phyloP scores from a whole-genome alignment of 2,113 vertebrate genomes.

The Dendropsophus ebraccatus region DNA sequence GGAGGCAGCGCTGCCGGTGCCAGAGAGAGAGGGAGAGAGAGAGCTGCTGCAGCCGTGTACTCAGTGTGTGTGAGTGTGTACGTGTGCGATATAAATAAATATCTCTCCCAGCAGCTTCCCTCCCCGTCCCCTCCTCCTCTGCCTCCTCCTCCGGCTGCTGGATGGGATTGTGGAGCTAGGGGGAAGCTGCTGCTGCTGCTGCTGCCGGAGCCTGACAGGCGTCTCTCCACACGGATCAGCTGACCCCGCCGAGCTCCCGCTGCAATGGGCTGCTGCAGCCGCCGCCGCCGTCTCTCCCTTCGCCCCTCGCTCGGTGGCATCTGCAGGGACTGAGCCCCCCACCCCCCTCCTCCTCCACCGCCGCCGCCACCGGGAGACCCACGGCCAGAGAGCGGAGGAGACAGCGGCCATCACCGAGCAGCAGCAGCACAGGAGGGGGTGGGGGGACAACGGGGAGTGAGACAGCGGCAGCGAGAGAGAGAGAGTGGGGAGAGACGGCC shows the following conservation, averaged over 20 bases:
- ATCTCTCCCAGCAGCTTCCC: constrained; percentile 55
- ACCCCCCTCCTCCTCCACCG: no score
- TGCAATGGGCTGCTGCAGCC: constrained; percentile 78
- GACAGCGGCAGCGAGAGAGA: constrained; percentile 32
- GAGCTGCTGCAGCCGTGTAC: constrained; percentile 40
- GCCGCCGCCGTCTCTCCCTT: constrained; percentile 62
- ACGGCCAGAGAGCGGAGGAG: no score
- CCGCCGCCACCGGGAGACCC: no score
- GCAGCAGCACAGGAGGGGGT: neutral
- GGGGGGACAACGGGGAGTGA: constrained; percentile 42
- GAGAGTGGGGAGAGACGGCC: constrained; percentile 21
- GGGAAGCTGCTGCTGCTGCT: constrained; percentile 70
- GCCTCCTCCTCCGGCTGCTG: constrained; percentile 64
- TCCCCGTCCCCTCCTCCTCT: constrained; percentile 62
- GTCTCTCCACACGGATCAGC: constrained; percentile 80
- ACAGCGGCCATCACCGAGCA: neutral
- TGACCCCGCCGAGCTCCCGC: constrained; percentile 77
- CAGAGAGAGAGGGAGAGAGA: constrained; percentile 11
- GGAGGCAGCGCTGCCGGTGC: neutral
- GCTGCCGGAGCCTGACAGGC: constrained; percentile 61
- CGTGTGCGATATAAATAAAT: constrained; percentile 68
- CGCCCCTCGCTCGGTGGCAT: constrained; percentile 79
- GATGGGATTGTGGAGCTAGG: constrained; percentile 74
- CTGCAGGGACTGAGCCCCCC: constrained; percentile 77
- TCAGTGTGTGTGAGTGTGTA: constrained; percentile 67